Base-by-base conservation (phyloP, 2,888 invertebrate species). In the Terebella lapidaria region DNA sequence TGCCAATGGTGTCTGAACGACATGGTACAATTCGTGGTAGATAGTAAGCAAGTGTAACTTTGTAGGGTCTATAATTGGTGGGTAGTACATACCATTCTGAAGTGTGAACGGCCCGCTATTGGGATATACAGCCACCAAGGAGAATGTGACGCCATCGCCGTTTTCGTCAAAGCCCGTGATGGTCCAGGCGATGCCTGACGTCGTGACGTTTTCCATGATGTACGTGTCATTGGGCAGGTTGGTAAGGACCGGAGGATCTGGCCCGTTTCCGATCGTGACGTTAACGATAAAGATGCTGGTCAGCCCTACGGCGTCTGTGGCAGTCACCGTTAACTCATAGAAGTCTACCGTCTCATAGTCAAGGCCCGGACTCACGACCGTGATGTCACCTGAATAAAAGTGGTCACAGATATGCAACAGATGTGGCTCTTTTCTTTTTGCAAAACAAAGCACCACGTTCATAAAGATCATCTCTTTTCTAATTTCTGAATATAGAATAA, bases 141-240 rank as follows among this genome's bases (percentile, higher is more conserved):
- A 55, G 35, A 27, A 18, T 24, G 42, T 55, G 35, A 35, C n/a
- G n/a, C n/a, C 20, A 24, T 55, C 55, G 18, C 42, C 55, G 15
- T 42, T 20, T 5, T 22, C 10, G 42, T 55, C 55, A 22, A 42
- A 35, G 35, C 35, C 55, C 24, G 22, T 42, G 55, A 55, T 26
- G 22, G 35, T 30, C 22, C 20, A 55, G 10, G 22, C 3, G 5
- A 35, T n/a, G 22, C 24, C 22, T 20, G 22, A 10, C 22, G 18
- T 20, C 24, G 55, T 55, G 22, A 42, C 28, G 24, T 55, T 55
- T 55, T 55, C 55, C 30, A 35, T n/a, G 55, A 55, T n/a, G 30
- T 55, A 10, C 10, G 22, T 3, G 35, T 20, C n/a, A 42, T 28
- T 24, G 2, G 55, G 55, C n/a, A 55, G 42, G 26, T 55, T 55